Evolutionary conservation across 2,888 invertebrate species (phyloP), one percentile per base, ranked within the genome.

Genomic region (Mythimna vitellina): DNA sequence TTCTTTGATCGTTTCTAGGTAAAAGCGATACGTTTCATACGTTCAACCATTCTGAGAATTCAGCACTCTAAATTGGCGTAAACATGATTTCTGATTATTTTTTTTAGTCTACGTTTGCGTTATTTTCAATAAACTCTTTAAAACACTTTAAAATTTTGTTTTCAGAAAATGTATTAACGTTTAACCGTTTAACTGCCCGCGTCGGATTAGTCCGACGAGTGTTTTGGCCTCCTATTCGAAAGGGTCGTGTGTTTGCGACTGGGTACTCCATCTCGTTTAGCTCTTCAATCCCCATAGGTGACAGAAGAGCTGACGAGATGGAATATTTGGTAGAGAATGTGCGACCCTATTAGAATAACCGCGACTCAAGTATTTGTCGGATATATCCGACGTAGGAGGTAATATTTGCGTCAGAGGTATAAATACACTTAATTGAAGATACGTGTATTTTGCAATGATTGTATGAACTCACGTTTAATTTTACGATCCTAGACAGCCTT

Each of bases 401-500:
- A 12, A 3, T 10, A 46, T 12, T 46, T 17, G 14, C 46, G 1
- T 46, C 46, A 17, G 12, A 57, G n/a, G 51, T n/a, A 42, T 8
- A 32, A 25, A n/a, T 17, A 35, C 6, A 10, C 38, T 38, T 58
- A 53, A 46, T 65, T 25, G 25, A 25, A n/a, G 12, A 60, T 14
- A 63, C 12, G 22, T 42, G 14, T 22, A 46, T 42, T 67, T 22
- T 7, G 22, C 42, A 64, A 78, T 65, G 17, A 42, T n/a, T 22
- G 17, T 20, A 25, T 51, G 42, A 42, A 35, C 38, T 76, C n/a
- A 38, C 10, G 51, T 61, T 62, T 17, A 51, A 42, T 42, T 57
- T 29, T 62, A 75, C 54, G 46, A 63, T 54, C 42, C 32, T 29
- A 65, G 67, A 81, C 81, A 49, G n/a, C 14, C n/a, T 66, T 81